These are phyloP conservation scores for Phenacoccus solenopsis DNA, from an alignment of 1,140 invertebrate genomes.

Conservation along the genomic window DNA sequence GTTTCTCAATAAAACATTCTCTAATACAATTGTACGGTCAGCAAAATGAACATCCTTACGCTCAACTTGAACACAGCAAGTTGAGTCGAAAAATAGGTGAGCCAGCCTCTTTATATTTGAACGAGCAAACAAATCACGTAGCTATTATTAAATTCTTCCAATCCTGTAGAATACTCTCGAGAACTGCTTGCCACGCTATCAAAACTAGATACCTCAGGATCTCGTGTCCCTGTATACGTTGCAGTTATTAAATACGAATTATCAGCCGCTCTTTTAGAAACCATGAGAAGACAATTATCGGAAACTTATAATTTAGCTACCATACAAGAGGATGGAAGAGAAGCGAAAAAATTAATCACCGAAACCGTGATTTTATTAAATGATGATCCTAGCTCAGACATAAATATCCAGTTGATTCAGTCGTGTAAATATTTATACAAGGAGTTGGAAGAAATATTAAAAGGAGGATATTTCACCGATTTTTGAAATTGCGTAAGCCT, in stretches of 20 bases:
- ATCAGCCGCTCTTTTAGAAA: not conserved
- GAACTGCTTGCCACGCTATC: not conserved
- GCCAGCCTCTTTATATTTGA: not conserved
- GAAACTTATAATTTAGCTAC: not conserved
- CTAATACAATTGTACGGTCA: conserved; percentile 61
- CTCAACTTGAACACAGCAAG: conserved; percentile 40
- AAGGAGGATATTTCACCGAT: not conserved
- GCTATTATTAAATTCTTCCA: not conserved
- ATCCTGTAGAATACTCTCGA: conserved; percentile 6
- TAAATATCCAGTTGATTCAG: not conserved
- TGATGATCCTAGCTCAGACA: not conserved
- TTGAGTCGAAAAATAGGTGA: conserved; percentile 42
- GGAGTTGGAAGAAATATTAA: not conserved
- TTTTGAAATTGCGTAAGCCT: no score
- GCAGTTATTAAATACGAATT: not conserved
- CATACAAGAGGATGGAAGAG: not conserved
- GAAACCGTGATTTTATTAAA: not conserved
- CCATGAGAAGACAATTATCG: not conserved
- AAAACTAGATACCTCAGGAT: not conserved
- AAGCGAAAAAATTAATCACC: not conserved
- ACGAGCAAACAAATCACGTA: not conserved
- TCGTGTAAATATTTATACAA: conserved; percentile 4
- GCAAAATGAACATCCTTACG: conserved; percentile 42
- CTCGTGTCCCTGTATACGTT: not conserved
- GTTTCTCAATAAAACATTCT: conserved; percentile 63